These are phyloP conservation scores for Erebia palarica DNA, from an alignment of 2,888 invertebrate genomes.

Conservation along the genomic window DNA sequence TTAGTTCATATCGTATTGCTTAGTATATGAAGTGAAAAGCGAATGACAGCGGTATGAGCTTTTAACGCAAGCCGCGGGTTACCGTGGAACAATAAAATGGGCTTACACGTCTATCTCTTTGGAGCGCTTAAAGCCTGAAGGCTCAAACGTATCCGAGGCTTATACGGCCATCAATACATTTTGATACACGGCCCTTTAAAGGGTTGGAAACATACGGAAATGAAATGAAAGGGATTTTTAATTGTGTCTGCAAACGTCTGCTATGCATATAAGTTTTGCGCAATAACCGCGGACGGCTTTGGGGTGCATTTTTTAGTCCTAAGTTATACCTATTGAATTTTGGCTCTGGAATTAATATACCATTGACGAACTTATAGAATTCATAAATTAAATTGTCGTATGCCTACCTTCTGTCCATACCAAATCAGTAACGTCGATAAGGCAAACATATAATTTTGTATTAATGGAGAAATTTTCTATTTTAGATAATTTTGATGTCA, in stretches of 20 bases:
- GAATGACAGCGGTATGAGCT: conserved; percentile 26
- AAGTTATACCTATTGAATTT: too few species aligned
- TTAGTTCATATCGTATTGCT: neutral
- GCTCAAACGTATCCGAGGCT: conserved; percentile 42
- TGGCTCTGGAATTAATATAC: too few species aligned
- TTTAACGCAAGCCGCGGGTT: conserved; percentile 40
- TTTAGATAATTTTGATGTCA: too few species aligned
- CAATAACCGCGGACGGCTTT: neutral
- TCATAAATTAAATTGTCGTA: too few species aligned
- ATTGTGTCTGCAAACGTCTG: conserved; percentile 28
- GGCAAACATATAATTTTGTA: too few species aligned
- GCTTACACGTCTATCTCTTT: conserved; percentile 44
- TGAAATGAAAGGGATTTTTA: conserved; percentile 29
- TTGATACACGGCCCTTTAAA: conserved; percentile 35
- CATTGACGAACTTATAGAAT: too few species aligned
- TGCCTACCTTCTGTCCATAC: too few species aligned
- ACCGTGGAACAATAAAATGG: conserved; percentile 47
- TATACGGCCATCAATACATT: conserved; percentile 41
- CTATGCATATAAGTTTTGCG: conserved; percentile 5
- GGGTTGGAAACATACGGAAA: conserved; percentile 36
- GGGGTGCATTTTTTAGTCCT: neutral
- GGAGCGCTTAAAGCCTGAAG: conserved; percentile 42
- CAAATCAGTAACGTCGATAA: too few species aligned
- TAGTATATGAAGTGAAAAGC: conserved; percentile 22
- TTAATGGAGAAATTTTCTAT: too few species aligned